phyloP scores from a whole-genome alignment of 2,113 vertebrate species.

The Bos indicus region DNA sequence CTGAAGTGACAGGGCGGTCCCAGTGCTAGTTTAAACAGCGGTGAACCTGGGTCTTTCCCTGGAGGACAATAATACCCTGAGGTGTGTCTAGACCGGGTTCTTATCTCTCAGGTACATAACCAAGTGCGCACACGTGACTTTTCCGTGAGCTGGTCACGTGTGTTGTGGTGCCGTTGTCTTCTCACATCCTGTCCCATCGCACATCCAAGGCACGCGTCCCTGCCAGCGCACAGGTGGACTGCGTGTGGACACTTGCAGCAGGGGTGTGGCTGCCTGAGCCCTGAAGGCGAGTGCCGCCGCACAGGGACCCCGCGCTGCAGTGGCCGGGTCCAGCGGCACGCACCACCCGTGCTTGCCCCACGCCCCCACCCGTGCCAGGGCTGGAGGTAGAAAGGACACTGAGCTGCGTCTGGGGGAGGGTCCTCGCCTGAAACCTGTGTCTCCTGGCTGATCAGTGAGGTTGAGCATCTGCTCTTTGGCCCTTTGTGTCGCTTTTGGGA shows the following conservation, averaged over 20 bases:
- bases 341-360: no score
- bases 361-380: fast-evolving
- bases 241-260: neutral
- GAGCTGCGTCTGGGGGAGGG: neutral
- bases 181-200: fast-evolving
- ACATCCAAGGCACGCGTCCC: neutral
- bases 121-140: fast-evolving
- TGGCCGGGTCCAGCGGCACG: neutral
- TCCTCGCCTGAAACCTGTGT: neutral
- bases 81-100: fast-evolving
- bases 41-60: neutral
- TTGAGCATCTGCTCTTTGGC: neutral
- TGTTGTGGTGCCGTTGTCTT: neutral
- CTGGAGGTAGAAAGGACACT: neutral
- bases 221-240: neutral
- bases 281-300: neutral
- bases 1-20: neutral
- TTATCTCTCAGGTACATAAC: no score
- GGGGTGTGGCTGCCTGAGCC: neutral
- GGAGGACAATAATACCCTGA: neutral
- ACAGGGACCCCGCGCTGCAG: neutral
- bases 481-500: neutral
- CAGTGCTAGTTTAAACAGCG: neutral
- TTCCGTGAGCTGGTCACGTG: fast-evolving
- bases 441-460: neutral